Conservation (phyloP, 2,888 invertebrate species). For the Eilema sororculum region DNA sequence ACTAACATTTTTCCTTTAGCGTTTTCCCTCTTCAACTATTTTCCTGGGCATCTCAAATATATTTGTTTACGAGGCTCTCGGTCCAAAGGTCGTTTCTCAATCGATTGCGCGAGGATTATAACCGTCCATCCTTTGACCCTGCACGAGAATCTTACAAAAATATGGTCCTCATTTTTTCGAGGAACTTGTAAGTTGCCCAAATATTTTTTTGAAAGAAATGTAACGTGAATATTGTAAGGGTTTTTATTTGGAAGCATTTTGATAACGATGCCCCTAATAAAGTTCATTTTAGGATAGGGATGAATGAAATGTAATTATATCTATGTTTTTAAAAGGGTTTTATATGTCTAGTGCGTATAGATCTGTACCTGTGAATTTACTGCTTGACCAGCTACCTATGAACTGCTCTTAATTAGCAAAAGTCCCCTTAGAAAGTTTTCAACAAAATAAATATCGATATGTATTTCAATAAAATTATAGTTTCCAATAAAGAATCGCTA, state of each 20-base stretch:
- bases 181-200: conserved; percentile 12
- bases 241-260: conserved; percentile 13
- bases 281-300: neutral
- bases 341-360: too few species aligned
- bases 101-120: conserved; percentile 33
- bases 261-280: neutral
- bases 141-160: conserved; percentile 21
- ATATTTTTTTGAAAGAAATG: conserved; percentile 17
- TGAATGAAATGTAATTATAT: neutral
- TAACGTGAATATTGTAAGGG: conserved; percentile 15
- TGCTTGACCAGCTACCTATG: too few species aligned
- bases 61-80: conserved; percentile 24
- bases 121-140: conserved; percentile 29
- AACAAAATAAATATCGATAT: too few species aligned
- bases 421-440: too few species aligned
- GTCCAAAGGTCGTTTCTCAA: conserved; percentile 29
- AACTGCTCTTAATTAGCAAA: too few species aligned
- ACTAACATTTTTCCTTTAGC: conserved; percentile 1
- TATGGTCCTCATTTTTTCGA: conserved; percentile 20
- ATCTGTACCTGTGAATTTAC: too few species aligned
- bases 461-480: too few species aligned
- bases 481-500: too few species aligned
- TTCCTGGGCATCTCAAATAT: conserved; percentile 20
- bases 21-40: conserved; percentile 16
- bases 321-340: neutral